These are phyloP conservation scores for Paguma larvata DNA, from an alignment of 2,797 vertebrate species.

Conservation along the genomic window DNA sequence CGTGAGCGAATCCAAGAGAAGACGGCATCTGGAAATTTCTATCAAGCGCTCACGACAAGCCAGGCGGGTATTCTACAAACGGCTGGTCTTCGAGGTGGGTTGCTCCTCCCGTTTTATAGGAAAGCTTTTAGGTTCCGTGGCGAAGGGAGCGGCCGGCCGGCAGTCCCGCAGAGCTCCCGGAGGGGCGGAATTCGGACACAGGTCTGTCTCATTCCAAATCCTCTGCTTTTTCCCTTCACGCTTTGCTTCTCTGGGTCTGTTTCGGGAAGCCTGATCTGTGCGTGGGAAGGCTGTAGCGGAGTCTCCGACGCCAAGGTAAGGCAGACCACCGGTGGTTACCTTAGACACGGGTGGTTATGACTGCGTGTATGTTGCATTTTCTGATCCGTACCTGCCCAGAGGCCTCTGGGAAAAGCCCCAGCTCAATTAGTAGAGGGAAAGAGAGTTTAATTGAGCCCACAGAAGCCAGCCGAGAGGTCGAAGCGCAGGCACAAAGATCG, in stretches of 20 bases:
- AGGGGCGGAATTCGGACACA: neutral
- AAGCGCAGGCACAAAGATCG: neutral
- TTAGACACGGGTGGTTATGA: accelerated
- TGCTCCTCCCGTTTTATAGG: neutral
- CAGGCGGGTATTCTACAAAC: neutral
- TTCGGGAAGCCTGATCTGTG: neutral
- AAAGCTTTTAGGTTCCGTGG: neutral
- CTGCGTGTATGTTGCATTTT: neutral
- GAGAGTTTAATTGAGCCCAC: neutral
- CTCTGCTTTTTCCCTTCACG: neutral
- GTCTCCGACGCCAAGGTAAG: neutral
- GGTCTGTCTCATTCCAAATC: neutral
- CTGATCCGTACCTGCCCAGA: neutral
- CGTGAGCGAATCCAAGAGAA: neutral
- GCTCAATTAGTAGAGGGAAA: slow-evolving; percentile 24
- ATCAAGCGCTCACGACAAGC: neutral
- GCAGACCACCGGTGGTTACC: neutral
- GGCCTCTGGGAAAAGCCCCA: slow-evolving; percentile 9
- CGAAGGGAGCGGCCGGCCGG: neutral
- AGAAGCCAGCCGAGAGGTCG: neutral
- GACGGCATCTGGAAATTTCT: neutral
- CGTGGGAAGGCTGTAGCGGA: no score
- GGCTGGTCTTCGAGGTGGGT: neutral
- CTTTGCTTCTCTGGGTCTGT: neutral
- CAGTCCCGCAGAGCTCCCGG: neutral